Percentiles rank a stretch among this genome's conserved stretches.
Evolutionary conservation across 2,888 invertebrate species (phyloP).

Genomic region (Monoplex corrugatus): DNA sequence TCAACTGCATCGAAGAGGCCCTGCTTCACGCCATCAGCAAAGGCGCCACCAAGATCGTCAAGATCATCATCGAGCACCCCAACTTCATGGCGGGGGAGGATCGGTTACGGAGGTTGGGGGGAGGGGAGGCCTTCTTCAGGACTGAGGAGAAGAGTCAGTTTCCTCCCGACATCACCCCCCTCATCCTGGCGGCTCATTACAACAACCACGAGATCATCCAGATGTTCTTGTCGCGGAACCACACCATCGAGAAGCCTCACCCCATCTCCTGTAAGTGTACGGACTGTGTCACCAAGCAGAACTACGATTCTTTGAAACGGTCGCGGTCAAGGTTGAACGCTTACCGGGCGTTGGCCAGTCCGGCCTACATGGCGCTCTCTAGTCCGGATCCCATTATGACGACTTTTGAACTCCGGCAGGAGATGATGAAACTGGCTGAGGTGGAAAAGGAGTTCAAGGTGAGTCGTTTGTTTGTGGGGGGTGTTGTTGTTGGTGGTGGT

Average conservation of each 20-base stretch:
- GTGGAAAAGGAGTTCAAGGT: conserved; percentile 85
- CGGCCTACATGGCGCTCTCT: conserved; percentile 87
- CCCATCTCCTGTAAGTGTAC: conserved; percentile 81
- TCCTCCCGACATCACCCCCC: conserved; percentile 87
- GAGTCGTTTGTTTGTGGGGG: conserved; percentile 50
- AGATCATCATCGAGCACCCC: conserved; percentile 84
- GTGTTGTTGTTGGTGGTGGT: background rate
- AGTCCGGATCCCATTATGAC: conserved; percentile 87
- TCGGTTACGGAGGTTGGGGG: conserved; percentile 76
- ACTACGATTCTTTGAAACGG: conserved; percentile 80
- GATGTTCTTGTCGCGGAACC: conserved; percentile 86
- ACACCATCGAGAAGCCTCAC: conserved; percentile 87
- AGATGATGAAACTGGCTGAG: conserved; percentile 85
- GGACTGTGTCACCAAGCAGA: conserved; percentile 81
- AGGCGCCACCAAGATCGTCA: conserved; percentile 85
- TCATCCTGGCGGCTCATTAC: conserved; percentile 87
- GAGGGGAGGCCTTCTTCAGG: conserved; percentile 81
- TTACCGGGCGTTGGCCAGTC: conserved; percentile 87
- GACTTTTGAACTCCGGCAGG: conserved; percentile 86
- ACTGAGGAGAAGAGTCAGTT: conserved; percentile 84
- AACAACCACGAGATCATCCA: conserved; percentile 88
- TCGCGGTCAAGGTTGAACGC: conserved; percentile 85
- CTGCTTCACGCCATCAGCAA: conserved; percentile 86
- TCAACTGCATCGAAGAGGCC: conserved; percentile 86
- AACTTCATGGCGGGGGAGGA: conserved; percentile 82